A percentile compares a stretch with the other conserved stretches of the same genome.
These are phyloP conservation scores for Amazona finschi DNA, from an alignment of 2,797 vertebrate genomes.

Conservation along the genomic window DNA sequence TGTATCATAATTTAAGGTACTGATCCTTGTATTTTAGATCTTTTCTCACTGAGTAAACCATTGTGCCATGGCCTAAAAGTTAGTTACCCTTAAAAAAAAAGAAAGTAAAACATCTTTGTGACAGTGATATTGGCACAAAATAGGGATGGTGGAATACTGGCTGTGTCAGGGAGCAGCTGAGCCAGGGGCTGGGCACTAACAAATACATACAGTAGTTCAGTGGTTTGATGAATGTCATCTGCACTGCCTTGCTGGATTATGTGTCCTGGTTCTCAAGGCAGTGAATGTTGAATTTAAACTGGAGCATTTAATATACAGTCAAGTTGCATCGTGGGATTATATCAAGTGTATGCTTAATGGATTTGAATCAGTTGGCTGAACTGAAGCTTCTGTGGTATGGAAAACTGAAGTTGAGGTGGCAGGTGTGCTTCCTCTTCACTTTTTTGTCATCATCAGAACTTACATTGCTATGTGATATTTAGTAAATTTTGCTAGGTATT, in stretches of 20 bases:
- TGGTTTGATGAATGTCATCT: background rate
- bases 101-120: background rate
- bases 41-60: background rate
- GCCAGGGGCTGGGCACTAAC: background rate
- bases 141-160: background rate
- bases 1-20: background rate
- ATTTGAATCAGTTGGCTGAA: background rate
- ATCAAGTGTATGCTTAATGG: background rate
- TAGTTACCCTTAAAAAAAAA: background rate
- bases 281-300: background rate
- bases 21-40: background rate
- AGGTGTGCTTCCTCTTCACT: background rate
- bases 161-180: background rate
- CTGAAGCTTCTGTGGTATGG: background rate
- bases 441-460: background rate
- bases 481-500: background rate
- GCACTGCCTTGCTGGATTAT: background rate
- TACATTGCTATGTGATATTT: background rate
- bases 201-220: background rate
- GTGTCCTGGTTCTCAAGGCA: background rate
- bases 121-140: too few species aligned
- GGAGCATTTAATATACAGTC: background rate
- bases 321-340: background rate
- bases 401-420: background rate
- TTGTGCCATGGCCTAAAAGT: background rate